Conservation (phyloP, 2,113 vertebrate genomes). For the Mystacornis crossleyi region DNA sequence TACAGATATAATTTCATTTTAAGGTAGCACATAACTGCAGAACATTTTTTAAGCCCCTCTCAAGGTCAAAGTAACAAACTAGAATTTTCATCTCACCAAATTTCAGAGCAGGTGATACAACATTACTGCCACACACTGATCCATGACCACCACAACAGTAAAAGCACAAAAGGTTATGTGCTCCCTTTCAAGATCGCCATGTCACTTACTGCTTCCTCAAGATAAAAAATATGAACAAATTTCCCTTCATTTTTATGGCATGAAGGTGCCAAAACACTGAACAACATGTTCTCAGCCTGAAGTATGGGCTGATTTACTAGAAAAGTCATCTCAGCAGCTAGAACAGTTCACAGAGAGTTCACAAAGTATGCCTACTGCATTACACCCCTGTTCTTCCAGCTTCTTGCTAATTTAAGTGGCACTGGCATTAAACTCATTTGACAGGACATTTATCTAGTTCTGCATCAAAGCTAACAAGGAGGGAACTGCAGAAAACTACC, state of each 20-base stretch:
- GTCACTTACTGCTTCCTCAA: not conserved
- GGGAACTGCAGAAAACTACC: not conserved
- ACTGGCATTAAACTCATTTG: not conserved
- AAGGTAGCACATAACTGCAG: not conserved
- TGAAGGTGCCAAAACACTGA: not conserved
- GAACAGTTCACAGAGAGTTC: not conserved
- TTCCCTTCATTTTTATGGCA: not conserved
- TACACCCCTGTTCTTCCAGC: not conserved
- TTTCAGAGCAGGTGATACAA: not conserved
- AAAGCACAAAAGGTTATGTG: not conserved
- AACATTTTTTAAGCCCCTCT: not conserved
- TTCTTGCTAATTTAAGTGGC: not conserved
- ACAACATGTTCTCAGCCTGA: not conserved
- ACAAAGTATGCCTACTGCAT: not conserved
- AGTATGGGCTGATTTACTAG: not conserved
- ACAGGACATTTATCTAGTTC: not conserved
- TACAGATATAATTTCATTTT: not conserved
- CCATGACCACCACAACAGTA: not conserved
- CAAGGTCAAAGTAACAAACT: not conserved
- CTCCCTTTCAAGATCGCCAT: not conserved
- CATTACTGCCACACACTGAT: fast-evolving
- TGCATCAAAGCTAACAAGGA: not conserved
- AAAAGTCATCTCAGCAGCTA: not conserved
- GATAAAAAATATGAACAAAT: not conserved
- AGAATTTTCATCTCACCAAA: not conserved